Percentiles rank a stretch among this genome's conserved stretches.
These are phyloP conservation scores for Marmota monax DNA, from an alignment of 2,113 vertebrate genomes.

Conservation along the genomic window DNA sequence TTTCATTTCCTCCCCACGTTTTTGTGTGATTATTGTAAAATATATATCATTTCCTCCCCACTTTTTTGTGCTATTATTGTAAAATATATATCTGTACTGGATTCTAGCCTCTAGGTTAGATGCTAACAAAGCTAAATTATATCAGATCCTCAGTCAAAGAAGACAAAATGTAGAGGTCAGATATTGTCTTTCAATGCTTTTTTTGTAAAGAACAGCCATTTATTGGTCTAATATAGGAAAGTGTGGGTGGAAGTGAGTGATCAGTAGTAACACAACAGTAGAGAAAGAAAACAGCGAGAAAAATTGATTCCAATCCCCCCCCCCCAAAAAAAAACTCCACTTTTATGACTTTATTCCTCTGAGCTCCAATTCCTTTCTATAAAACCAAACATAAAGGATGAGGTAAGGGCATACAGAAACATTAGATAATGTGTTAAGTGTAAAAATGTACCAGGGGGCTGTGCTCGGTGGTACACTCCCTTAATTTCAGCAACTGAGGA, in stretches of 20 bases:
- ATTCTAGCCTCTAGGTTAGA: neutral
- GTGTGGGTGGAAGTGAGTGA: neutral
- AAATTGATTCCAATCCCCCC: neutral
- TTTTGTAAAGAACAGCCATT: neutral
- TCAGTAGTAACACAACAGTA: neutral
- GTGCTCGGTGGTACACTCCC: too few relatives aligned
- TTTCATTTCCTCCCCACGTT: neutral
- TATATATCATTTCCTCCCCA: neutral
- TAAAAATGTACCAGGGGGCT: neutral
- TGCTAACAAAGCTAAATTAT: constrained; percentile 2
- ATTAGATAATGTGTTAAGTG: neutral
- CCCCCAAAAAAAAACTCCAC: neutral
- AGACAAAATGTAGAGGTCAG: neutral
- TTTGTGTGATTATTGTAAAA: neutral
- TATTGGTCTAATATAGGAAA: neutral
- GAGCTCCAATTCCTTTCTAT: neutral
- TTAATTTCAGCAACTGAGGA: too few relatives aligned
- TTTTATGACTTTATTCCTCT: neutral
- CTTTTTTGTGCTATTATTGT: neutral
- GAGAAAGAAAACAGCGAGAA: neutral
- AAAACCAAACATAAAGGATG: neutral
- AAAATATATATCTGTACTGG: neutral
- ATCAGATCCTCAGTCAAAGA: neutral
- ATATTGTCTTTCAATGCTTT: neutral
- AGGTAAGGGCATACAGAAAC: neutral